phyloP scores from a whole-genome alignment of 1,140 invertebrate species.

The Achroia grisella region DNA sequence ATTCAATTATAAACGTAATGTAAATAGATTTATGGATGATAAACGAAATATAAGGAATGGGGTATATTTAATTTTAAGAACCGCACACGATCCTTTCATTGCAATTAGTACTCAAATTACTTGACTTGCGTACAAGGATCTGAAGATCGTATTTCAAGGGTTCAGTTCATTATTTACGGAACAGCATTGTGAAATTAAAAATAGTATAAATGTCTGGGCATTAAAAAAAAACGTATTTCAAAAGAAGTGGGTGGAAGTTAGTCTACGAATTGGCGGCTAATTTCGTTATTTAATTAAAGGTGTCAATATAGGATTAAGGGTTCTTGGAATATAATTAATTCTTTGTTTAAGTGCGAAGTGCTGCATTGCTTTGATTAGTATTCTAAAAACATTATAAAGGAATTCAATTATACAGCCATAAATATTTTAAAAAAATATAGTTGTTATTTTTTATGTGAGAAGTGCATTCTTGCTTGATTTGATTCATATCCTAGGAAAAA shows the following conservation, averaged over 20 bases:
- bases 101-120: constrained; percentile 66
- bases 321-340: not conserved
- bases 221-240: constrained; percentile 19
- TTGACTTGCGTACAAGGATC: constrained; percentile 46
- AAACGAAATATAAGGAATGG: no score
- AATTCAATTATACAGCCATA: no score
- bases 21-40: not conserved
- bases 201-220: constrained; percentile 43
- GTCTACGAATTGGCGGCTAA: constrained; percentile 18
- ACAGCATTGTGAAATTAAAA: constrained; percentile 49
- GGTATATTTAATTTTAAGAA: constrained; percentile 6
- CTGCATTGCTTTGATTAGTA: not conserved
- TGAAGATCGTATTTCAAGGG: constrained; percentile 52
- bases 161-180: constrained; percentile 13
- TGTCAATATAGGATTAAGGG: constrained; percentile 1
- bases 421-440: no score
- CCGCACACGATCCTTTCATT: constrained; percentile 16
- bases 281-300: constrained; percentile 30
- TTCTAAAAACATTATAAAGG: no score
- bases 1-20: constrained; percentile 3
- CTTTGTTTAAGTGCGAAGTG: not conserved
- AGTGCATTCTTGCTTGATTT: no score
- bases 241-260: constrained; percentile 18
- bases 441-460: no score
- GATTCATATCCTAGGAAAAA: no score